phyloP scores from a whole-genome alignment of 37 sponge, comb jelly and placozoan genomes.

The Spongilla lacustris region DNA sequence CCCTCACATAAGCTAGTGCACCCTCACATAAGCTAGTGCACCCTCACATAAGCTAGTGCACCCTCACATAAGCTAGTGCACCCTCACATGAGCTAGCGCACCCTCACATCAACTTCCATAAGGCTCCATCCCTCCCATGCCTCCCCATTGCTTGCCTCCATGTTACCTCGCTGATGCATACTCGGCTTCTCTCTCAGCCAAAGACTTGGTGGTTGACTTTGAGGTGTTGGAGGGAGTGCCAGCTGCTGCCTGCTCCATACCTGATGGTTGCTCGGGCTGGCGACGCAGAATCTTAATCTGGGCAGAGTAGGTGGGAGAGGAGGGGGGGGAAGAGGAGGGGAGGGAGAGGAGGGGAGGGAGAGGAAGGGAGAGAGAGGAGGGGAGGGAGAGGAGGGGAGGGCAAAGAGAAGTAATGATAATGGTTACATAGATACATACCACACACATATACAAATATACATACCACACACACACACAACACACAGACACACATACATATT shows the following conservation, averaged over 20 bases:
- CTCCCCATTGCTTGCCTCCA: too few species aligned
- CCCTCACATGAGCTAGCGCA: too few species aligned
- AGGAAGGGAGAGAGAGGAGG: not conserved
- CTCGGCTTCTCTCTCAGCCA: conserved; percentile 78
- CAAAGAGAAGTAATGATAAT: too few species aligned
- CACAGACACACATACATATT: not conserved
- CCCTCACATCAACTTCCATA: too few species aligned
- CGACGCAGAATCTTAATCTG: conserved; percentile 78
- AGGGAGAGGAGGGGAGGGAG: not conserved
- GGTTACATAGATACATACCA: too few species aligned
- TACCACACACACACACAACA: not conserved
- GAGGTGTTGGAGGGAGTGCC: not conserved
- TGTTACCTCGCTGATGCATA: conserved; percentile 76
- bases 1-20: too few species aligned
- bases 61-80: too few species aligned
- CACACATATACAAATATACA: not conserved
- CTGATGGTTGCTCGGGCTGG: conserved; percentile 13
- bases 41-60: too few species aligned
- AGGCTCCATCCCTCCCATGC: too few species aligned
- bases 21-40: too few species aligned
- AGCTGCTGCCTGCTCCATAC: not conserved
- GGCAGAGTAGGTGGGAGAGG: too few species aligned
- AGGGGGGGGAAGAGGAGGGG: not conserved
- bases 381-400: not conserved
- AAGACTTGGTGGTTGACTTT: conserved; percentile 18